These are phyloP conservation scores for Syrphus vitripennis DNA, from an alignment of 2,888 invertebrate species.

Conservation along the genomic window DNA sequence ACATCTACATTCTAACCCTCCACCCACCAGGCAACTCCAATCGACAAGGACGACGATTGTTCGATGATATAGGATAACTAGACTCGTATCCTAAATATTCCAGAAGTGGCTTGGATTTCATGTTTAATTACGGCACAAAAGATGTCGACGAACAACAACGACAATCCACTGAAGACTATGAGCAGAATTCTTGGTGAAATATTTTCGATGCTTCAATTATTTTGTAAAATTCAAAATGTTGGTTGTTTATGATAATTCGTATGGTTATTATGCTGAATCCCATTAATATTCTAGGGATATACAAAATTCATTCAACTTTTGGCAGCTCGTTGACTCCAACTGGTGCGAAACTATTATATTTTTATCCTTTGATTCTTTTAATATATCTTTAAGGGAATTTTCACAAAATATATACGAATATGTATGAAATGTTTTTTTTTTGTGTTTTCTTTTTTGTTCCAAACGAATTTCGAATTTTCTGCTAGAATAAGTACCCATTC, in stretches of 20 bases:
- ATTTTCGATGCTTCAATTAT: not conserved
- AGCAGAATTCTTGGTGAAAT: not conserved
- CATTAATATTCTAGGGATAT: not conserved
- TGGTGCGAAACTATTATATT: not conserved
- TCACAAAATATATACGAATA: not conserved
- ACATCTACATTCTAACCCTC: constrained; percentile 31
- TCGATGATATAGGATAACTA: constrained; percentile 57
- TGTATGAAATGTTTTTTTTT: not conserved
- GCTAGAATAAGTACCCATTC: constrained; percentile 3
- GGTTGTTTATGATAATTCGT: not conserved
- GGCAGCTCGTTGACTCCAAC: constrained; percentile 11
- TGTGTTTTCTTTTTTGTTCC: not conserved
- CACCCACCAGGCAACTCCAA: not conserved
- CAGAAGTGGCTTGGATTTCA: not conserved
- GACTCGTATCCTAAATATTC: constrained; percentile 9
- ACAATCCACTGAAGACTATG: not conserved
- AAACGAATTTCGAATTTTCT: not conserved
- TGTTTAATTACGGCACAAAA: constrained; percentile 51
- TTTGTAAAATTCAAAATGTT: constrained; percentile 10
- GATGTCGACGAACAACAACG: constrained; percentile 4
- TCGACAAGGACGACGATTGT: constrained; percentile 24
- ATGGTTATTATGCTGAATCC: not conserved
- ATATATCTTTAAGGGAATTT: not conserved
- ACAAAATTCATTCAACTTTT: not conserved
- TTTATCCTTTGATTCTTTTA: not conserved